A percentile compares a stretch with the other conserved stretches of the same genome.
phyloP scores from a whole-genome alignment of 2,888 invertebrate genomes.

The Vanessa cardui region DNA sequence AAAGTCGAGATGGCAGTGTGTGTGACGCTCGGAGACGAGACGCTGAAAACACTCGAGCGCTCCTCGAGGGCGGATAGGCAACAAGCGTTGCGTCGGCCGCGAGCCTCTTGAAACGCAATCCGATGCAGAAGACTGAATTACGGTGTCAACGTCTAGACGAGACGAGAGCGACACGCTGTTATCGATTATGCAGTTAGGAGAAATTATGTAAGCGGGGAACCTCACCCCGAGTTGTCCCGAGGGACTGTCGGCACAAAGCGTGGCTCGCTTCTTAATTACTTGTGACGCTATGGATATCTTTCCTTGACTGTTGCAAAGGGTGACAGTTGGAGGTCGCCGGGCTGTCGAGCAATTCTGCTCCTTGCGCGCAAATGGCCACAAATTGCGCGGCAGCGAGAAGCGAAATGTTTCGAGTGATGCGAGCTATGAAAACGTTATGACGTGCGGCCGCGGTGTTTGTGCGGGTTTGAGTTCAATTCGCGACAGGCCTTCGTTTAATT shows the following conservation, averaged over 20 bases:
- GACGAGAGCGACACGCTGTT: constrained; percentile 64
- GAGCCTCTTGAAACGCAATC: constrained; percentile 57
- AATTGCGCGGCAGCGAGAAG: constrained; percentile 24
- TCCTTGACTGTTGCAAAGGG: constrained; percentile 39
- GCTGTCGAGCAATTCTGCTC: constrained; percentile 28
- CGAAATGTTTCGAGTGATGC: constrained; percentile 37
- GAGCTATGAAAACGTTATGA: constrained; percentile 62
- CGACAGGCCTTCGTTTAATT: constrained; percentile 38
- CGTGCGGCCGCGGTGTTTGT: constrained; percentile 45
- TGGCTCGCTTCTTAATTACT: constrained; percentile 75
- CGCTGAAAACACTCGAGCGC: constrained; percentile 52
- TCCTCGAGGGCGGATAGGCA: constrained; percentile 39
- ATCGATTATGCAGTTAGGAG: constrained; percentile 79
- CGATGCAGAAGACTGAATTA: constrained; percentile 53
- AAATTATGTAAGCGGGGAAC: constrained; percentile 72
- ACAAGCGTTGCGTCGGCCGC: constrained; percentile 43
- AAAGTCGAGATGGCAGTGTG: constrained; percentile 41
- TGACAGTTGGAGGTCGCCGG: constrained; percentile 26
- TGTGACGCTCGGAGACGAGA: constrained; percentile 42
- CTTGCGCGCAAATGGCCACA: constrained; percentile 22
- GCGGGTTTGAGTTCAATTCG: constrained; percentile 41
- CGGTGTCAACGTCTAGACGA: constrained; percentile 65
- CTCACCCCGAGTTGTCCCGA: constrained; percentile 50
- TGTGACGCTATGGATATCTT: constrained; percentile 66
- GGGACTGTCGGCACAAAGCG: constrained; percentile 59